phyloP scores from a whole-genome alignment of 2,888 invertebrate genomes.

The Drosophila emarginata region DNA sequence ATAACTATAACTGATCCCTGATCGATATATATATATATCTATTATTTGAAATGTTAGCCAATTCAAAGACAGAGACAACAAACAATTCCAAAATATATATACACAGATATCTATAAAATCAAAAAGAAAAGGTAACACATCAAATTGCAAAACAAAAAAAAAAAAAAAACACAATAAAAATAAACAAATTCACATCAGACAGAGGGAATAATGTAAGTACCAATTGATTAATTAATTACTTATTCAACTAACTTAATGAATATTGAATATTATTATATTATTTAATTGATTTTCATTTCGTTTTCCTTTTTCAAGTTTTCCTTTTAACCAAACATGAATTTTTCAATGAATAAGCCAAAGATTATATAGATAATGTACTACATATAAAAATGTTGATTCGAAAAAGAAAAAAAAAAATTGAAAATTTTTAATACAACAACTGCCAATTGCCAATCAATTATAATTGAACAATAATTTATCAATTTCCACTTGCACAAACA shows the following conservation, averaged over 20 bases:
- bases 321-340: neutral
- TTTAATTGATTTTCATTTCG: neutral
- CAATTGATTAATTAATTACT: neutral
- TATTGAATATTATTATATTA: neutral
- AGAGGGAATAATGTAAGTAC: neutral
- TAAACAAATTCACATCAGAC: neutral
- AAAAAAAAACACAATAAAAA: neutral
- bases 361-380: neutral
- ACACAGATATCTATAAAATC: too few relatives aligned
- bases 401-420: neutral
- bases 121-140: too few relatives aligned
- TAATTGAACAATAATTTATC: neutral
- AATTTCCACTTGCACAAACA: neutral
- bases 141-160: neutral
- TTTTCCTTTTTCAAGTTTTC: neutral
- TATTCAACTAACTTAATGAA: neutral
- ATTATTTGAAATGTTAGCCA: too few relatives aligned
- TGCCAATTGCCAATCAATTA: neutral
- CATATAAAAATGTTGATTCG: neutral
- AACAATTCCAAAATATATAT: too few relatives aligned
- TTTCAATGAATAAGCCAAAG: neutral
- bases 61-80: too few relatives aligned
- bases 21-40: neutral
- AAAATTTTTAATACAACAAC: neutral
- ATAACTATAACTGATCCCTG: neutral